A percentile compares a stretch with the other conserved stretches of the same genome.
Conservation (phyloP, 2,797 vertebrate species). For the Galago senegalensis region DNA sequence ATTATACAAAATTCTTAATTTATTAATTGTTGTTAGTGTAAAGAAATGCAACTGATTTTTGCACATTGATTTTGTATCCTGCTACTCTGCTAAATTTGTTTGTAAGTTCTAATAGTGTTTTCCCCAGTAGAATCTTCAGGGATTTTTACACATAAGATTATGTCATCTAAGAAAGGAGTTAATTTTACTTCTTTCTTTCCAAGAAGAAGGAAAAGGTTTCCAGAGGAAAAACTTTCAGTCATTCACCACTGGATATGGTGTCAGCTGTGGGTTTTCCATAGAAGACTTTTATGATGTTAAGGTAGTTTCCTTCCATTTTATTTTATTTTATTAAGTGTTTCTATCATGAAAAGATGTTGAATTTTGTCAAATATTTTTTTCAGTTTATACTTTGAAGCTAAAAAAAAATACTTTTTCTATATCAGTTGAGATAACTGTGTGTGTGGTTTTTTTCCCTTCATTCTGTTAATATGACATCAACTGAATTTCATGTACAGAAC, state of each 20-base stretch:
- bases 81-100: background rate
- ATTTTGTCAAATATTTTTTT: background rate
- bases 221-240: background rate
- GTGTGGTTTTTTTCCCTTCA: background rate
- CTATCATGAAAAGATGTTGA: background rate
- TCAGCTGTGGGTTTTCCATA: background rate
- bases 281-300: background rate
- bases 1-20: constrained; percentile 36
- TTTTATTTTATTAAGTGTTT: background rate
- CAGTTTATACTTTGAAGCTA: background rate
- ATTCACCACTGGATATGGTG: background rate
- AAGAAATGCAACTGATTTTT: constrained; percentile 8
- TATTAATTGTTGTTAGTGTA: background rate
- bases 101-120: background rate
- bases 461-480: background rate
- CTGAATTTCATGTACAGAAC: background rate
- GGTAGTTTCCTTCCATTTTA: background rate
- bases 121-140: background rate
- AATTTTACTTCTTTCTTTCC: constrained; percentile 11
- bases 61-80: background rate
- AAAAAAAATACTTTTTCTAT: background rate
- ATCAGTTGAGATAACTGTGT: background rate
- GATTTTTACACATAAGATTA: background rate
- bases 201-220: background rate
- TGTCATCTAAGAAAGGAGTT: constrained; percentile 5